Conservation (phyloP, 2,113 vertebrate genomes). For the Silurus meridionalis region DNA sequence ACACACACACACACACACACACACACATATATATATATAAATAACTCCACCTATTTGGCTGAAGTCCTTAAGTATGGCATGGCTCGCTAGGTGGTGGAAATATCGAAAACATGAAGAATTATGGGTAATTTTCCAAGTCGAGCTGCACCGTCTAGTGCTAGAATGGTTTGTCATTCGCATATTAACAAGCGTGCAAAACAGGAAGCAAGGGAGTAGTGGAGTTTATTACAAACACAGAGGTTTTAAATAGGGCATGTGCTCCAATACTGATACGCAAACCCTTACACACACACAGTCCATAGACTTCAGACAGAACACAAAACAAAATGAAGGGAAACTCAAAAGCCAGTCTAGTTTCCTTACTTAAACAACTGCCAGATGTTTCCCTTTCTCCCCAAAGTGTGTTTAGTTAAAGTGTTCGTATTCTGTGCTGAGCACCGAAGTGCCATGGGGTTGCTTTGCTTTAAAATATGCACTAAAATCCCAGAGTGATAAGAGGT, state of each 20-base stretch:
- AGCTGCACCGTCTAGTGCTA: not conserved
- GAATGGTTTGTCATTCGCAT: not conserved
- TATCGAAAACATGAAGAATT: not conserved
- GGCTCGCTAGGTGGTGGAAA: not conserved
- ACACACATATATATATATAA: too few relatives aligned
- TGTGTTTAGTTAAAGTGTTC: constrained; percentile 18
- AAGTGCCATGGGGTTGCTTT: constrained; percentile 4
- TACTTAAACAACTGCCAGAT: constrained; percentile 16
- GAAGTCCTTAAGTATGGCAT: not conserved
- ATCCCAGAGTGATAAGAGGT: constrained; percentile 5
- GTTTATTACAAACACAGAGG: constrained; percentile 1
- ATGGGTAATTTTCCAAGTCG: not conserved
- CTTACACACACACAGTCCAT: constrained; percentile 20
- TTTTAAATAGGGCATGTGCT: not conserved
- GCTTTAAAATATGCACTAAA: constrained; percentile 29
- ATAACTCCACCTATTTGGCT: not conserved
- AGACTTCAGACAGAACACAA: not conserved
- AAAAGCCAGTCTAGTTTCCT: constrained; percentile 8
- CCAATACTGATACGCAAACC: not conserved
- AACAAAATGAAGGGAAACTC: constrained; percentile 21
- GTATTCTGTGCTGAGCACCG: constrained; percentile 16
- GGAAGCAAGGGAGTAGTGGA: not conserved
- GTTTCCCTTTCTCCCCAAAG: constrained; percentile 1
- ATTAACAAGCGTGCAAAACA: not conserved
- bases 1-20: too few relatives aligned